Percentiles rank a stretch among this genome's conserved stretches.
Evolutionary conservation across 1,140 invertebrate species (phyloP).

Genomic region (Formica exsecta): DNA sequence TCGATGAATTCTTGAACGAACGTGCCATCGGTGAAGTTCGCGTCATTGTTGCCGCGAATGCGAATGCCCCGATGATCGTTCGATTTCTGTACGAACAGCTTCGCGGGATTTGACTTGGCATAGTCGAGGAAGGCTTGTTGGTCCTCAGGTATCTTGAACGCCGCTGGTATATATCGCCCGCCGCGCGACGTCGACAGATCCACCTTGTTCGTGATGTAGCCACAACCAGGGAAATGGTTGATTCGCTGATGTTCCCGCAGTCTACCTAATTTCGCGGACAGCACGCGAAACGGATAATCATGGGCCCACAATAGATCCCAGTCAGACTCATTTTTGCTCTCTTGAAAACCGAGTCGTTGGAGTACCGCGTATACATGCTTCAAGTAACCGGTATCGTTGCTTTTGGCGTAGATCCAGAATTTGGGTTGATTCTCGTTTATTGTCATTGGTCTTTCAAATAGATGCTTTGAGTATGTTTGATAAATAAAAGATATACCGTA

Average conservation of each 20-base stretch:
- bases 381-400: conserved; percentile 89
- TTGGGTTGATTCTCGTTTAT: conserved; percentile 78
- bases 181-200: conserved; percentile 92
- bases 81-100: conserved; percentile 96
- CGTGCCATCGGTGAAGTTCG: conserved; percentile 92
- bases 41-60: conserved; percentile 90
- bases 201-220: conserved; percentile 98
- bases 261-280: conserved; percentile 88
- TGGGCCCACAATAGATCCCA: conserved; percentile 98
- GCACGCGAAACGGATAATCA: conserved; percentile 94
- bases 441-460: conserved; percentile 36
- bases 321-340: conserved; percentile 88
- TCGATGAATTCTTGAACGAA: conserved; percentile 97
- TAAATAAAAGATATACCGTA: conserved; percentile 76
- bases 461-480: conserved; percentile 62
- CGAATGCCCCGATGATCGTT: conserved; percentile 96
- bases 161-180: conserved; percentile 92
- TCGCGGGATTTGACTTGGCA: conserved; percentile 89
- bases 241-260: conserved; percentile 93
- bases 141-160: conserved; percentile 95
- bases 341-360: conserved; percentile 90
- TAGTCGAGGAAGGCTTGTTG: conserved; percentile 91
- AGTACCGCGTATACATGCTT: conserved; percentile 93
- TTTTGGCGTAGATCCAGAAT: conserved; percentile 87
- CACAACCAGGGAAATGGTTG: conserved; percentile 98